Conservation (phyloP, 2,797 vertebrate species). For the Choloepus didactylus region DNA sequence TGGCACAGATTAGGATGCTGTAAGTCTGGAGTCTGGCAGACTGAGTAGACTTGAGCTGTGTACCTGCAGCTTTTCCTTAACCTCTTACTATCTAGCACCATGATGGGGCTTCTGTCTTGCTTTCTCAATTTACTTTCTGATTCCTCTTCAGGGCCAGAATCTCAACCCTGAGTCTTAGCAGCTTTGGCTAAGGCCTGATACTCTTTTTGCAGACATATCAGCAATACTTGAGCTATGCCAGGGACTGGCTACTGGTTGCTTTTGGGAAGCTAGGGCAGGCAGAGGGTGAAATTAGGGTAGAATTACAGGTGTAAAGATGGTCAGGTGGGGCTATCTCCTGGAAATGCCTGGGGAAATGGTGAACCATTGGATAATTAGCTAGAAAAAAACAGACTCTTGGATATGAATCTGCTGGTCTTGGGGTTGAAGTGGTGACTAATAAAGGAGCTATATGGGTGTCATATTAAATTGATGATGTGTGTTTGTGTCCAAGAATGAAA, state of each 20-base stretch:
- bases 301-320: not conserved
- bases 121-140: not conserved
- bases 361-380: constrained; percentile 20
- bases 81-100: not conserved
- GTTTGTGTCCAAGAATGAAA: not conserved
- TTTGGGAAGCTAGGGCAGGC: not conserved
- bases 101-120: not conserved
- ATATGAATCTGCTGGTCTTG: not conserved
- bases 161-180: not conserved
- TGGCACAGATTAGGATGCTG: not conserved
- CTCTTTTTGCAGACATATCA: not conserved
- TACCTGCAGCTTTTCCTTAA: not conserved
- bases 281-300: constrained; percentile 3
- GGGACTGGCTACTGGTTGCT: not conserved
- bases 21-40: not conserved
- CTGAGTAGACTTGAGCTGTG: not conserved
- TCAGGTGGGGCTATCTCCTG: not conserved
- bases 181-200: not conserved
- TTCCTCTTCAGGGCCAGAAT: not conserved
- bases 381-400: constrained; percentile 20
- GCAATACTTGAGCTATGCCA: not conserved
- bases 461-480: not conserved
- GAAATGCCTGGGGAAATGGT: not conserved
- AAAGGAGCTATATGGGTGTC: not conserved
- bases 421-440: constrained; percentile 38